Percentiles rank a stretch among this genome's conserved stretches.
These are phyloP conservation scores for Atta texana DNA, from an alignment of 1,140 invertebrate genomes.

Conservation along the genomic window DNA sequence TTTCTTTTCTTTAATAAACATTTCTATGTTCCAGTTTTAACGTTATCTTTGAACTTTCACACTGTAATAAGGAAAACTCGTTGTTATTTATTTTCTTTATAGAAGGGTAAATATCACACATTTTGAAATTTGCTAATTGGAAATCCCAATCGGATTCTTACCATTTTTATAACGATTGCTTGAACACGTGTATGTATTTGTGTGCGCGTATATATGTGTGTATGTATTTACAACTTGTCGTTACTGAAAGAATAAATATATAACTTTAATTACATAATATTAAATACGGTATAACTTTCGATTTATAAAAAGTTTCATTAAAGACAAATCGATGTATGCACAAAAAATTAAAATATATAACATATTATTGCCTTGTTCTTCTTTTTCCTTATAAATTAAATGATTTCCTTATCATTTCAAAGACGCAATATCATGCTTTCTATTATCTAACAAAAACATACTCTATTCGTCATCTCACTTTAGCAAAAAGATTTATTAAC, in stretches of 20 bases:
- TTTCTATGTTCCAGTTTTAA: neutral
- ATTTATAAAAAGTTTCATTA: neutral
- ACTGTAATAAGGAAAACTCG: neutral
- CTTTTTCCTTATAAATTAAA: neutral
- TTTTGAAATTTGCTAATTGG: conserved; percentile 8
- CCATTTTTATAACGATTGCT: neutral
- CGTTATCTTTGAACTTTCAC: conserved; percentile 10
- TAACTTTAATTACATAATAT: neutral
- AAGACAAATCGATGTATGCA: neutral
- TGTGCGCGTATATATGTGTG: neutral
- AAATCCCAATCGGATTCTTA: neutral
- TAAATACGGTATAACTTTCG: neutral
- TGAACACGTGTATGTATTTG: no score
- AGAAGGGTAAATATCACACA: neutral
- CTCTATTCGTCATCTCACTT: neutral
- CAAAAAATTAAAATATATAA: neutral
- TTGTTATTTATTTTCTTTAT: neutral
- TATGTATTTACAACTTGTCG: neutral
- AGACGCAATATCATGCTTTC: neutral
- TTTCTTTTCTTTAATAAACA: neutral
- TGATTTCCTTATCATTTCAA: neutral
- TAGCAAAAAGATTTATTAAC: neutral
- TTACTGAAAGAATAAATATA: neutral
- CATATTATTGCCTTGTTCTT: neutral
- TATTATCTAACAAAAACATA: neutral